Evolutionary conservation across 2,797 vertebrate genomes (phyloP), one percentile per base, ranked within the genome.

Genomic region (Malacoraja senta): DNA sequence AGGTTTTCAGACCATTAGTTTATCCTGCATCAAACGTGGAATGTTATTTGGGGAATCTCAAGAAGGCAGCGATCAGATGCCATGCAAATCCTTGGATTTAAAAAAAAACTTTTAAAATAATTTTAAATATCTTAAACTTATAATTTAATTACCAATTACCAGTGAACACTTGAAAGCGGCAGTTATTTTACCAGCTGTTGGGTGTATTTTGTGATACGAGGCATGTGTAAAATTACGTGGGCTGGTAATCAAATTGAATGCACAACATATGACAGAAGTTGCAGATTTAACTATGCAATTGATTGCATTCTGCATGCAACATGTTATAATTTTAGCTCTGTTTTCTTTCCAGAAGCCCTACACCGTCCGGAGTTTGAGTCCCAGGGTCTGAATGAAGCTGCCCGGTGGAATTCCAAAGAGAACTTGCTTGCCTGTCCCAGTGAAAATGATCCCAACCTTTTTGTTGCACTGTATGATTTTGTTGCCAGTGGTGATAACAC

Each of bases 381-480:
- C 79, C 98, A 98, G 94, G 98, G 98, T 94, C 97, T 99, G 94
- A 98, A 97, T 0, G 99, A 99, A 96, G 98, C 98, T 0, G 98
- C 98, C 83, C 98, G 98, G 93, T 99, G 99, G 99, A 99, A 99
- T 97, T 99, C 99, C 94, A 99, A 99, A 96, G 99, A 99, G 96
- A 99, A 98, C 94, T 97, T 99, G 58, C 97, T 99, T 93, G 97
- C 98, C 0, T 98, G 98, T 91, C 98, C 98, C 78, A 98, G 98
- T 93, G 99, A 99, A 96, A 99, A 99, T 96, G 99, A 99, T 96
- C 98, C 98, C 94, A 99, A 99, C 95, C 97, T 99, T 94, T 99
- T 99, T 71, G 98, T 99, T 94, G 99, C 99, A 83, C 98, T 99
- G 78, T 99, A 99, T 32, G 99, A 99, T 93, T 99, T 99, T 29